Percentiles rank a stretch among this genome's conserved stretches.
These are phyloP conservation scores for Hirtodrosophila confusa DNA, from an alignment of 2,888 invertebrate species.

Conservation along the genomic window DNA sequence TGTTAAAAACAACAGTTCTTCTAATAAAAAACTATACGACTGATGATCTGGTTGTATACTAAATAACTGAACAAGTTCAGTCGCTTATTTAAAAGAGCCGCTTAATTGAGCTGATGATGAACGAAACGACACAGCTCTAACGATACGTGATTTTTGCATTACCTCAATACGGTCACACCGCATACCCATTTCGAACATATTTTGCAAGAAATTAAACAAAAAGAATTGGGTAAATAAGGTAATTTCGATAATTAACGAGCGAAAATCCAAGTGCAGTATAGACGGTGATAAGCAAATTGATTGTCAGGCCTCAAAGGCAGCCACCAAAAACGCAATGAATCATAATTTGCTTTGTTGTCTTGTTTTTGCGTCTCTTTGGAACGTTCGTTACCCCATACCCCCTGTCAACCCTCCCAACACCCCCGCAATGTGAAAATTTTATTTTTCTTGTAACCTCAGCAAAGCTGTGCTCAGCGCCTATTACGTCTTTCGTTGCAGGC, in stretches of 20 bases:
- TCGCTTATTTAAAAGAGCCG: too few species aligned
- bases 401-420: background rate
- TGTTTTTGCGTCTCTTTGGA: conserved; percentile 52
- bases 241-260: conserved; percentile 32
- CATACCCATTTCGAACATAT: conserved; percentile 42
- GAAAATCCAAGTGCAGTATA: conserved; percentile 17
- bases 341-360: conserved; percentile 49
- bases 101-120: too few species aligned
- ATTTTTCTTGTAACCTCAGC: conserved; percentile 3
- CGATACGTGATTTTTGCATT: background rate
- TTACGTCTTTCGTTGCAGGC: conserved; percentile 52
- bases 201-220: conserved; percentile 52
- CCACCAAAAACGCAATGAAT: conserved; percentile 29
- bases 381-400: conserved; percentile 11
- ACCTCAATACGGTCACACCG: conserved; percentile 29
- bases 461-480: conserved; percentile 37
- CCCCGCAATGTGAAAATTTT: conserved; percentile 45
- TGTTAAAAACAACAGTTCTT: too few species aligned
- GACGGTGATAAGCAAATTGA: conserved; percentile 39
- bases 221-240: conserved; percentile 56
- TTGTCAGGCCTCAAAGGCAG: conserved; percentile 2
- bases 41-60: too few species aligned
- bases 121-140: too few species aligned
- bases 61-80: too few species aligned
- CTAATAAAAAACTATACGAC: too few species aligned